Base-by-base conservation (phyloP, 2,888 invertebrate species). In the Ctenicera cuprea region DNA sequence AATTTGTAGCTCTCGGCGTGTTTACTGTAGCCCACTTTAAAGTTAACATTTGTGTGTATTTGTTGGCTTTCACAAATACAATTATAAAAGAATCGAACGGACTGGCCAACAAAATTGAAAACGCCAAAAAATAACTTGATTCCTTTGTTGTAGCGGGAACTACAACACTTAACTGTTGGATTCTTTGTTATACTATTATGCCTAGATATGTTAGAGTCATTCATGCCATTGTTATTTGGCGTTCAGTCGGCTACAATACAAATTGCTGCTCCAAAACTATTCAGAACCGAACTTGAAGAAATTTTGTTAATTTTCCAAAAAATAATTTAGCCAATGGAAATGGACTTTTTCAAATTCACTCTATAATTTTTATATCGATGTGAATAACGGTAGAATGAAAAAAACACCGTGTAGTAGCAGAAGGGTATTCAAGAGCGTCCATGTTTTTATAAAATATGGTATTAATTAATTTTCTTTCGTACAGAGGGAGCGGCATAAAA, bases 141-240 rank as follows among this genome's bases (percentile, higher is more conserved):
- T 76, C 78, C 78, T 77, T 80, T 79, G 78, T 79, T 77, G 76
- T 73, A 75, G 65, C 75, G 62, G 74, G 79, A 76, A 79, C 75
- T 66, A 78, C 80, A 81, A 82, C 78, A 79, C 77, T 80, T 79
- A 82, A 71, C 79, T 79, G 77, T 81, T 78, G 75, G 79, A 77
- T 79, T 75, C 79, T 80, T 81, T 82, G 80, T 82, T 79, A 78
- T 77, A 77, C 80, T 78, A 82, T 82, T 82, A 81, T 82, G 79
- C 79, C 75, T 81, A 79, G 79, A 80, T 79, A 77, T 78, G 77
- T 80, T 80, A 77, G 78, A 82, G 82, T 81, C 81, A 82, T 80
- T 82, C 81, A 81, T 69, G 73, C 80, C 76, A 81, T 82, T 82
- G 82, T 82, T 81, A 77, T 79, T 77, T 77, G 78, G 79, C 69